Evolutionary conservation across 2,888 invertebrate species (phyloP), one percentile per base, ranked within the genome.

Genomic region (Micoletzkya japonica): DNA sequence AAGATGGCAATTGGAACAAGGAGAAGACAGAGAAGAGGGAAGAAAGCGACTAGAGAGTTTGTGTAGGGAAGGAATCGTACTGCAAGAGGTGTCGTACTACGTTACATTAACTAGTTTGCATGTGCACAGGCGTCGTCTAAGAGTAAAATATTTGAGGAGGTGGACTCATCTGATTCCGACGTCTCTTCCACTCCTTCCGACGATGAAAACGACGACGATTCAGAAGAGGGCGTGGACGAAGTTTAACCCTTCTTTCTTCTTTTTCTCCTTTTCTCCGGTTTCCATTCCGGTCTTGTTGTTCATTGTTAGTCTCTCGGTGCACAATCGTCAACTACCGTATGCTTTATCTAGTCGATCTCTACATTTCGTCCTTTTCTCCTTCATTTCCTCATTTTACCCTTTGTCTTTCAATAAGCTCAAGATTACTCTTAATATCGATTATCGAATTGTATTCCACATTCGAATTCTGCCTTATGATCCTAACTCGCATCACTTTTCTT

Each of bases 1-100:
- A 69, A 78, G 77, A 71, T 84, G 83, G 82, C 79, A 81, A 72
- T 64, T 79, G 57, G 70, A 74, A 10, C 75, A 76, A 58, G 64
- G 70, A 50, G 58, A 69, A 34, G 36, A 70, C 44, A 39, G 78
- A 24, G 32, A 30, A 0, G 37, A 30, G 2, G 78, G 78, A 68
- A 67, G 75, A 50, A 50, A 58, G 2, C 63, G 72, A 32, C 59
- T 79, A 28, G 78, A 76, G 60, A 71, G 70, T 36, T 59, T 79
- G 14, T 78, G 78, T 61, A 75, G 74, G 39, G 76, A 78, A 24
- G 74, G 75, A 28, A 24, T 64, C 14, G 64, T 64, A 14, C n/a
- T 64, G 26, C n/a, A 28, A 14, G 64, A 64, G 50, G 64, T 64
- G 26, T n/a, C 6, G 10, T 39, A 17, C 17, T 39, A 6, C 39